Evolutionary conservation across 2,113 vertebrate genomes (phyloP).

Genomic region (Donacobius atricapilla): DNA sequence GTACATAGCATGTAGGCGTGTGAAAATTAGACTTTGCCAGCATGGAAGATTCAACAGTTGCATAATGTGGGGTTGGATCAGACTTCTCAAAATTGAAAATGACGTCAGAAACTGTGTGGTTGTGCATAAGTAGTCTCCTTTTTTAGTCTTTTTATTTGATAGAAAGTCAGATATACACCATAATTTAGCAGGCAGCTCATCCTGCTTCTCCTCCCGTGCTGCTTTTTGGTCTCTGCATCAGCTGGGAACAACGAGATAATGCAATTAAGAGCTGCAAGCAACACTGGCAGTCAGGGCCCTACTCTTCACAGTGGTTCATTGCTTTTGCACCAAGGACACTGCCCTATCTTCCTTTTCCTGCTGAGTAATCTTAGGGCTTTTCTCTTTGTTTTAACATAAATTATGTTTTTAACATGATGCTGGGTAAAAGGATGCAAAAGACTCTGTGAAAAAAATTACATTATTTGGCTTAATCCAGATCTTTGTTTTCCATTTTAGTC

Average conservation of each 20-base stretch:
- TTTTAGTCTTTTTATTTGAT: constrained; percentile 17
- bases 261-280: background rate
- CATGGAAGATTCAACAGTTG: constrained; percentile 23
- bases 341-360: background rate
- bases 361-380: background rate
- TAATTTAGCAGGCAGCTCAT: background rate
- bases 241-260: background rate
- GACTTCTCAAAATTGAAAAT: constrained; percentile 28
- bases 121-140: background rate
- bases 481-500: background rate
- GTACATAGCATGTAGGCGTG: constrained; percentile 47
- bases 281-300: background rate
- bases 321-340: background rate
- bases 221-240: background rate
- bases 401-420: background rate
- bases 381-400: background rate
- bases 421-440: background rate
- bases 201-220: background rate
- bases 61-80: constrained; percentile 39
- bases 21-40: constrained; percentile 41
- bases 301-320: background rate
- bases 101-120: constrained; percentile 18
- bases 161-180: background rate
- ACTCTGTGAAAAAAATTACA: background rate
- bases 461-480: background rate